A percentile compares a stretch with the other conserved stretches of the same genome.
Evolutionary conservation across 2,113 vertebrate species (phyloP).

Genomic region (Tragelaphus scriptus): DNA sequence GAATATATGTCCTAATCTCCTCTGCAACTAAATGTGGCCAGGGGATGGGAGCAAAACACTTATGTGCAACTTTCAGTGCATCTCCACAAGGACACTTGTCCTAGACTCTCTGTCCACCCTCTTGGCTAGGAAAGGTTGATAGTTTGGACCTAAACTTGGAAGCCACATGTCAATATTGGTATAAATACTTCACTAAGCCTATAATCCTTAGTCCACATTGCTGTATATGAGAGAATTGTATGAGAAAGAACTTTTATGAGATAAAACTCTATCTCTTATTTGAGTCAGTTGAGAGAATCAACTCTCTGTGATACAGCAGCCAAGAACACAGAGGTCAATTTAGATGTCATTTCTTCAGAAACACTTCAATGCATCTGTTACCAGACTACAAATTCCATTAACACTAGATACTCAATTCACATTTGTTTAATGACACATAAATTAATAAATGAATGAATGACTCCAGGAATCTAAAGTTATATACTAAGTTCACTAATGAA

Average conservation of each 20-base stretch:
- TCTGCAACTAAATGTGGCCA: not conserved
- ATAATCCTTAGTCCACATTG: not conserved
- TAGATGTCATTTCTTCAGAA: not conserved
- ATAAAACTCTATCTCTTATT: not conserved
- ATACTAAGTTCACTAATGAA: not conserved
- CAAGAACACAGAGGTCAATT: not conserved
- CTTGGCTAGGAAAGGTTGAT: not conserved
- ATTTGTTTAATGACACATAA: not conserved
- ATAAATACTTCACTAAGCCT: not conserved
- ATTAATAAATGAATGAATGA: not conserved
- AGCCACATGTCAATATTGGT: not conserved
- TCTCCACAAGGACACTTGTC: not conserved
- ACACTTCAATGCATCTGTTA: not conserved
- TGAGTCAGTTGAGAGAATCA: not conserved
- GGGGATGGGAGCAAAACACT: not conserved
- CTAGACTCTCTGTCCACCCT: not conserved
- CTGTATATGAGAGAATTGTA: not conserved
- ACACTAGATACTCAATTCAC: not conserved
- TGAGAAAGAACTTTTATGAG: too few relatives aligned
- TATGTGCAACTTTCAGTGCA: not conserved
- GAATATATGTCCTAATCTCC: not conserved
- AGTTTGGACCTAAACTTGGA: not conserved
- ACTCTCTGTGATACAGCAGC: not conserved
- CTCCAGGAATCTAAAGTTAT: not conserved
- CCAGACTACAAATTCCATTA: not conserved